Evolutionary conservation across 2,113 vertebrate genomes (phyloP), one percentile per base, ranked within the genome.

Genomic region (Scalopus aquaticus): DNA sequence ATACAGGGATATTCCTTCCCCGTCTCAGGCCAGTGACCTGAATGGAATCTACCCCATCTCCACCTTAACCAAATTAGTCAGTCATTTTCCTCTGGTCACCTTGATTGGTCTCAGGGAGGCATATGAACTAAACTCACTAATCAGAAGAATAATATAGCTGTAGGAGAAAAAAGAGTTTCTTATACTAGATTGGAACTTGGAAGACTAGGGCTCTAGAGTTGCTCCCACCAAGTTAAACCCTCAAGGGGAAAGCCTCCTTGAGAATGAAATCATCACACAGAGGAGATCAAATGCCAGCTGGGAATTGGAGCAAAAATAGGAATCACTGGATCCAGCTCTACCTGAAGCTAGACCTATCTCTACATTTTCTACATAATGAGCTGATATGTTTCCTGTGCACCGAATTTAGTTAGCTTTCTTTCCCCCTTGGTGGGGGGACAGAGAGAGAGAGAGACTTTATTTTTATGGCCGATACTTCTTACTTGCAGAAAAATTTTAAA

Each of bases 341-440:
- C 91, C 64, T 87, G 22, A 90, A 88, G 46, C 20, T 67, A 46
- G 22, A 82, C 11, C 22, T 88, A 39, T 46, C 32, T 54, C 54
- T 80, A 37, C 7, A 64, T n/a, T 60, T 93, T 60, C 30, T 88
- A 49, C 24, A 69, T 78, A 73, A 80, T 74, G 30, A 83, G 49
- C 44, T 37, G 37, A 12, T 67, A 13, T 51, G 3, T 77, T 82
- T 20, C 28, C 44, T 58, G 51, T 46, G 1, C 7, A 49, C 19
- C 80, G 78, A 69, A 0, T 70, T 84, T 22, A 49, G 17, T 82
- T 91, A 42, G 56, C 32, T 88, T 83, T 85, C 92, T 92, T 96
- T 77, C 42, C 84, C 42, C 19, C 32, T 81, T 83, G 30, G n/a
- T n/a, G n/a, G n/a, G n/a, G n/a, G n/a, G n/a, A n/a, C n/a, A n/a